Percentiles rank a stretch among this genome's conserved stretches.
Conservation (phyloP, 1,140 invertebrate species). For the Drosophila subpulchrella region DNA sequence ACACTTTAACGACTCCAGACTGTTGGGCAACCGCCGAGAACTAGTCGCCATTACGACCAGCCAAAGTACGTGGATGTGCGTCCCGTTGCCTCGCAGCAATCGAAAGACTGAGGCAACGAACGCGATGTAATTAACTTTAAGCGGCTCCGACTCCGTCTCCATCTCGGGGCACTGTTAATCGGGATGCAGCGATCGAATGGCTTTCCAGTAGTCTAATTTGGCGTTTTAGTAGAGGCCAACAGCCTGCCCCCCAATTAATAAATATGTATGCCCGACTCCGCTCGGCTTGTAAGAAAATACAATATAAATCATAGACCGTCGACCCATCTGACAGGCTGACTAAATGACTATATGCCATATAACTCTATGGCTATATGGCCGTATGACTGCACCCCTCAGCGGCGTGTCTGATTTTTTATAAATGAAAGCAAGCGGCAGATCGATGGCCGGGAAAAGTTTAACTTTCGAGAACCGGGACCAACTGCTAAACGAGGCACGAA, state of each 20-base stretch:
- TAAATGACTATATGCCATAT: background rate
- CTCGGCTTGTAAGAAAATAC: constrained; percentile 27
- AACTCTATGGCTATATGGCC: background rate
- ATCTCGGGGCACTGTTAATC: constrained; percentile 56
- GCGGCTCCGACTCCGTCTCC: constrained; percentile 26
- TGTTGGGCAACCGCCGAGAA: constrained; percentile 63
- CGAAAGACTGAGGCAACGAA: constrained; percentile 64
- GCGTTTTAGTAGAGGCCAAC: constrained; percentile 51
- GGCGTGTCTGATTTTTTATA: constrained; percentile 64
- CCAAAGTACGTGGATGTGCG: constrained; percentile 21
- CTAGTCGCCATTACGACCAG: constrained; percentile 45
- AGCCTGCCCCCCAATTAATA: constrained; percentile 59
- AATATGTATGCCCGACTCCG: constrained; percentile 21
- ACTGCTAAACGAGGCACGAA: constrained; percentile 1
- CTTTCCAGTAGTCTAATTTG: constrained; percentile 68
- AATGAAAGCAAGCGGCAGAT: constrained; percentile 46
- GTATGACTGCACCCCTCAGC: constrained; percentile 53
- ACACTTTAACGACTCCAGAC: constrained; percentile 58
- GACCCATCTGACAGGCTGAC: background rate
- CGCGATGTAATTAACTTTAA: constrained; percentile 65
- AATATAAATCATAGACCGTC: constrained; percentile 48
- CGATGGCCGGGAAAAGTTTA: constrained; percentile 41
- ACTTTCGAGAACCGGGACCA: constrained; percentile 6
- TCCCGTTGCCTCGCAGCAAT: constrained; percentile 44
- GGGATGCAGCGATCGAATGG: constrained; percentile 48